These are phyloP conservation scores for Rhinolophus ferrumequinum DNA, from an alignment of 2,113 vertebrate species.

Conservation along the genomic window DNA sequence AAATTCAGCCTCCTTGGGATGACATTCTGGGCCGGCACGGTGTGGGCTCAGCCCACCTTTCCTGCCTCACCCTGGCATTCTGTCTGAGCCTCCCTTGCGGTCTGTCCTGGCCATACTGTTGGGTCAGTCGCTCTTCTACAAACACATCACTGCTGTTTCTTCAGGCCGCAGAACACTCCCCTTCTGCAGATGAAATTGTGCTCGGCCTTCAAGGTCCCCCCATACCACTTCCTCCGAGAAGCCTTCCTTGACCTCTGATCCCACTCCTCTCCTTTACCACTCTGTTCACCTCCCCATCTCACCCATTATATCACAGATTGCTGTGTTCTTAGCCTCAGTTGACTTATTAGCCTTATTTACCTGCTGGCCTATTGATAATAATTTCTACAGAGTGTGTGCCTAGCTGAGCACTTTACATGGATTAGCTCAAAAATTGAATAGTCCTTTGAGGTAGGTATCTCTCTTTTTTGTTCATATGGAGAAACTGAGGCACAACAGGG, in stretches of 20 bases:
- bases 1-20: background rate
- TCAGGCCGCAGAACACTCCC: background rate
- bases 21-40: background rate
- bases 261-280: accelerated
- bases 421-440: background rate
- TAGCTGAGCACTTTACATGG: background rate
- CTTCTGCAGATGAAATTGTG: background rate
- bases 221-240: background rate
- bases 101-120: accelerated
- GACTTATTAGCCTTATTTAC: background rate
- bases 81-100: accelerated
- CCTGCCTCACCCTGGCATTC: background rate
- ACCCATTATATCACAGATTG: background rate
- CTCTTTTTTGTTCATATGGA: background rate
- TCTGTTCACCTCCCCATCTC: background rate
- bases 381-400: background rate
- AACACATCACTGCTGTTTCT: background rate
- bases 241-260: background rate
- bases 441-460: background rate
- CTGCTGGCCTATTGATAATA: background rate
- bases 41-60: background rate
- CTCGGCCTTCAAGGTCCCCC: background rate
- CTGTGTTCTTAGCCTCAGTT: background rate
- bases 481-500: background rate
- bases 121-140: background rate